Evolutionary conservation across 2,888 invertebrate species (phyloP).

Genomic region (Eilema caniola): DNA sequence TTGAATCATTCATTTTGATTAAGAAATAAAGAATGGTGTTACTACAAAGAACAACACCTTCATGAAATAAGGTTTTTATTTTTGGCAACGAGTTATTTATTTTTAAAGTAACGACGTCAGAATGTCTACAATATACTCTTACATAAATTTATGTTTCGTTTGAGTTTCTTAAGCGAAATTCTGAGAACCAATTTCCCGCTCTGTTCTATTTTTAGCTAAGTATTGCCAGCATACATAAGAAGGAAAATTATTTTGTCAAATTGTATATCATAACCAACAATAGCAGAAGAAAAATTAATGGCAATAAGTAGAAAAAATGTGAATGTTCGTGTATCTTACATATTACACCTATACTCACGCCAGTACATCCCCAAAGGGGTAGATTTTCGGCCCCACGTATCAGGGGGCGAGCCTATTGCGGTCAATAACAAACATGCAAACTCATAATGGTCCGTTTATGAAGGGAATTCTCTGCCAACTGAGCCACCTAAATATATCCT

Average conservation of each 20-base stretch:
- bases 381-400: no score
- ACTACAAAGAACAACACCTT: background rate
- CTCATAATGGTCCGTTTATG: no score
- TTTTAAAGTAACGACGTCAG: background rate
- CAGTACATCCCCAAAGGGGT: no score
- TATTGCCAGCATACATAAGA: background rate
- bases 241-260: background rate
- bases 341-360: no score
- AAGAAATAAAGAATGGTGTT: background rate
- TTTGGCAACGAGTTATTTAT: background rate
- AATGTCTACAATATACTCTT: background rate
- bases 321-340: no score
- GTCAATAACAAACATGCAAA: no score
- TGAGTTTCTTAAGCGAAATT: background rate
- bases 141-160: conserved; percentile 2
- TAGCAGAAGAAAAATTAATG: background rate
- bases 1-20: background rate
- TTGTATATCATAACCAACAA: background rate
- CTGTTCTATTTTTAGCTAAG: background rate
- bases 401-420: no score
- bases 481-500: no score
- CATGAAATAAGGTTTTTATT: no score
- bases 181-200: background rate
- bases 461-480: no score
- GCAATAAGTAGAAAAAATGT: no score